phyloP scores from a whole-genome alignment of 1,140 invertebrate species.

The Lamellibrachia luymesi region DNA sequence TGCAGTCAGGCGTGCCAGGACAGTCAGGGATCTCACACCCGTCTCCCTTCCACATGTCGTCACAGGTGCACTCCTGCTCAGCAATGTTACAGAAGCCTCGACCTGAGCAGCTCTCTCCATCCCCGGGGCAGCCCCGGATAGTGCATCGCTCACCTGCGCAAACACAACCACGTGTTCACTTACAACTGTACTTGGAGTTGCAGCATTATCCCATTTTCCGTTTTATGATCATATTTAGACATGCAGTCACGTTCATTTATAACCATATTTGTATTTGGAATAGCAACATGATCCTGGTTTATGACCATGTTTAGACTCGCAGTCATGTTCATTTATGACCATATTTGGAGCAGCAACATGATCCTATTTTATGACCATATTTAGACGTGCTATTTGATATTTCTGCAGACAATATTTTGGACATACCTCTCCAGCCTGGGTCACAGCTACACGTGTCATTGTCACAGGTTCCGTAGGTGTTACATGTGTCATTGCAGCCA shows the following conservation, averaged over 20 bases:
- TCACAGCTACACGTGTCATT: constrained; percentile 22
- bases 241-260: neutral
- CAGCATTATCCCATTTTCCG: neutral
- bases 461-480: constrained; percentile 16
- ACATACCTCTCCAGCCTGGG: constrained; percentile 40
- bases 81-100: constrained; percentile 52
- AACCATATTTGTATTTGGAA: neutral
- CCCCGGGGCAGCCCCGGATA: constrained; percentile 41
- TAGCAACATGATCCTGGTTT: neutral
- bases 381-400: too few species aligned
- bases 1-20: constrained; percentile 41
- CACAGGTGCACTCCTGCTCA: constrained; percentile 40
- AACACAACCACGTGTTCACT: neutral
- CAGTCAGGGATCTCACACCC: constrained; percentile 43
- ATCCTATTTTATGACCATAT: too few species aligned
- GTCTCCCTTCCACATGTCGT: constrained; percentile 39
- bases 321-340: too few species aligned
- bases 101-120: constrained; percentile 45
- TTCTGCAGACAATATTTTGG: neutral
- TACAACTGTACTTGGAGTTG: neutral
- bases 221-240: neutral
- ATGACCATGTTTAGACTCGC: too few species aligned
- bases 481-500: constrained; percentile 28
- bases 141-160: constrained; percentile 34
- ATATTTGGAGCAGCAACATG: too few species aligned